Evolutionary conservation across 2,888 invertebrate species (phyloP), one percentile per base, ranked within the genome.

Genomic region (Drosophila kanekoi): DNA sequence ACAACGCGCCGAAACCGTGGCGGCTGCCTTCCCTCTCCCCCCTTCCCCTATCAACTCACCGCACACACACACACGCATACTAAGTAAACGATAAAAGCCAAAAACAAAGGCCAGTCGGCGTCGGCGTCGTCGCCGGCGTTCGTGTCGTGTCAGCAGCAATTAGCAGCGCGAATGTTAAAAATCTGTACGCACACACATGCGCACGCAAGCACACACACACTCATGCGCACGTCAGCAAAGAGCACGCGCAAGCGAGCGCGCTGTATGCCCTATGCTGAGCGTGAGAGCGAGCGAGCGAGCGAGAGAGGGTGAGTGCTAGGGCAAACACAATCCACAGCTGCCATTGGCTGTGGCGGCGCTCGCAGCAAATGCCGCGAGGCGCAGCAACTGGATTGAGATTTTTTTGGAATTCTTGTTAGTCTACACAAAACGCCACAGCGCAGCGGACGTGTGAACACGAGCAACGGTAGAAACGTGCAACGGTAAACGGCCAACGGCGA

Each of bases 361-460:
- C 43, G 48, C 53, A 66, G 57, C 75, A 65, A 72, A 68, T 63
- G 81, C 69, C 62, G 53, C 44, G 56, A 28, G 48, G 52, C 52
- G 49, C 57, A 54, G 71, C 68, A 67, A 81, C 64, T 79, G 77
- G 66, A 72, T 77, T 72, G 71, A 62, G 72, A 77, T 81, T 69
- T 79, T 84, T 69, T 79, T 57, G 53, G 73, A 75, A 75, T 76
- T 78, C 82, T 74, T 75, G 77, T 77, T 89, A 90, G 90, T 90
- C 89, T 89, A 90, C 87, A 88, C 84, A 69, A 89, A 79, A 76
- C 89, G 82, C 67, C 85, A 75, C 77, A 79, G 59, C 83, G 75
- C 73, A 81, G 54, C 90, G 89, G 90, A 89, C 89, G 90, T 88
- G 79, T 52, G 58, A 48, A 63, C 16, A 47, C 57, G 73, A 60